Evolutionary conservation across 2,797 vertebrate genomes (phyloP).

Genomic region (Pterois miles): DNA sequence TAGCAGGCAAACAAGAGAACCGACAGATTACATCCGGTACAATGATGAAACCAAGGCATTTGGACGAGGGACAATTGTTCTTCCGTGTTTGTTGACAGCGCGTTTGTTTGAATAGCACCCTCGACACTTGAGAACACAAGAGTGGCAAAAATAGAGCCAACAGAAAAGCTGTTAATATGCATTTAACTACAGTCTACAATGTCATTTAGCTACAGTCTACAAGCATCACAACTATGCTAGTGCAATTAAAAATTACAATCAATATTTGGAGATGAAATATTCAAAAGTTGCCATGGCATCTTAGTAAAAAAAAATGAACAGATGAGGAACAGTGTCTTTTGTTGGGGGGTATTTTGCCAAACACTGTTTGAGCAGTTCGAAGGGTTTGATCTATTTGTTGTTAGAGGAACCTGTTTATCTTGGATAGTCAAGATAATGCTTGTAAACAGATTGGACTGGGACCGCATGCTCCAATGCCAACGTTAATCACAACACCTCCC

Average conservation of each 20-base stretch:
- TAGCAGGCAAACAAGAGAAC: conserved; percentile 66
- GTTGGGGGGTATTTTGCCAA: conserved; percentile 47
- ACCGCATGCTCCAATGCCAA: conserved; percentile 72
- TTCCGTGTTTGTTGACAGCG: conserved; percentile 64
- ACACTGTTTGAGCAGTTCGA: conserved; percentile 69
- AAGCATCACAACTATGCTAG: conserved; percentile 80
- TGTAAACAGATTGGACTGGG: conserved; percentile 72
- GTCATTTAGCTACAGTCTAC: conserved; percentile 75
- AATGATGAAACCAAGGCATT: conserved; percentile 45
- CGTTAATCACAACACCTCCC: conserved; percentile 70
- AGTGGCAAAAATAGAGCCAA: conserved; percentile 73
- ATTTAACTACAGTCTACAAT: conserved; percentile 71
- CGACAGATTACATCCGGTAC: conserved; percentile 43
- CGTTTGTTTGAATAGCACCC: conserved; percentile 79
- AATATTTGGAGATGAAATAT: conserved; percentile 78
- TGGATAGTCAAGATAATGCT: conserved; percentile 67
- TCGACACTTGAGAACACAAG: conserved; percentile 68
- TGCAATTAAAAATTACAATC: conserved; percentile 69
- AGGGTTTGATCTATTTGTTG: conserved; percentile 57
- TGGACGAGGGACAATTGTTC: conserved; percentile 58
- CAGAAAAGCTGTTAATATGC: conserved; percentile 78
- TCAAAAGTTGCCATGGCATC: conserved; percentile 86
- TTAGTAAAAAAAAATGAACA: conserved; percentile 50
- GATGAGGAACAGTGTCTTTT: conserved; percentile 62
- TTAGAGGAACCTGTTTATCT: conserved; percentile 67